Percentiles rank a stretch among this genome's conserved stretches.
phyloP scores from a whole-genome alignment of 1,140 invertebrate species.

The Arctopsyche grandis region DNA sequence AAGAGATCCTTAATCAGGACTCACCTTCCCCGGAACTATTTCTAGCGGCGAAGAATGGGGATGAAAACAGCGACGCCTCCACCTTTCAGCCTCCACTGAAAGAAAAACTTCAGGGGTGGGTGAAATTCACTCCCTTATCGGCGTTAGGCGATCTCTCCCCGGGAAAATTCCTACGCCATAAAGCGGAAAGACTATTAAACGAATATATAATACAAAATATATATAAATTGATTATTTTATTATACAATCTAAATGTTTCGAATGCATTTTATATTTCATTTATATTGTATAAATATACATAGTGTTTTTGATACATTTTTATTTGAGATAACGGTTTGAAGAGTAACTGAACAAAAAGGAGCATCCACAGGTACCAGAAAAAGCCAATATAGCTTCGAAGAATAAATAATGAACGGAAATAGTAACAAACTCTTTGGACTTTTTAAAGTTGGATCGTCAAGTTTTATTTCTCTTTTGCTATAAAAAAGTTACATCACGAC shows the following conservation, averaged over 20 bases:
- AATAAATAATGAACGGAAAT: conserved; percentile 36
- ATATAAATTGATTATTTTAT: too few relatives aligned
- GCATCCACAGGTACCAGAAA: background rate
- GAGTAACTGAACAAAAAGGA: conserved; percentile 9
- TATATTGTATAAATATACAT: too few relatives aligned
- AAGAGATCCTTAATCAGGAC: conserved; percentile 33
- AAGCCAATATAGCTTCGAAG: conserved; percentile 9
- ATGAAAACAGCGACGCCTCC: conserved; percentile 28
- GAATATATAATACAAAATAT: background rate
- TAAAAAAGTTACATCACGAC: conserved; percentile 11
- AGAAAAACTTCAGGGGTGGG: conserved; percentile 6
- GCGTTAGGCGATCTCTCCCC: background rate
- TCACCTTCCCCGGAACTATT: conserved; percentile 23
- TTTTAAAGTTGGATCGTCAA: conserved; percentile 34
- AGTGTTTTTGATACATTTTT: too few relatives aligned
- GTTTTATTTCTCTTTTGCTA: conserved; percentile 21
- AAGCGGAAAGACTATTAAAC: background rate
- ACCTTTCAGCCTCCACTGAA: background rate
- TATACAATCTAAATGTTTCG: too few relatives aligned
- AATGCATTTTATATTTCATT: too few relatives aligned
- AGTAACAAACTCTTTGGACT: conserved; percentile 31
- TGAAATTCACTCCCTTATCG: conserved; percentile 15
- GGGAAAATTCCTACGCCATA: background rate
- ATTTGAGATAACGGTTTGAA: background rate
- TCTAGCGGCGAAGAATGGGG: conserved; percentile 15